Evolutionary conservation across 2,113 vertebrate genomes (phyloP).

Genomic region (Glaucidium brasilianum): DNA sequence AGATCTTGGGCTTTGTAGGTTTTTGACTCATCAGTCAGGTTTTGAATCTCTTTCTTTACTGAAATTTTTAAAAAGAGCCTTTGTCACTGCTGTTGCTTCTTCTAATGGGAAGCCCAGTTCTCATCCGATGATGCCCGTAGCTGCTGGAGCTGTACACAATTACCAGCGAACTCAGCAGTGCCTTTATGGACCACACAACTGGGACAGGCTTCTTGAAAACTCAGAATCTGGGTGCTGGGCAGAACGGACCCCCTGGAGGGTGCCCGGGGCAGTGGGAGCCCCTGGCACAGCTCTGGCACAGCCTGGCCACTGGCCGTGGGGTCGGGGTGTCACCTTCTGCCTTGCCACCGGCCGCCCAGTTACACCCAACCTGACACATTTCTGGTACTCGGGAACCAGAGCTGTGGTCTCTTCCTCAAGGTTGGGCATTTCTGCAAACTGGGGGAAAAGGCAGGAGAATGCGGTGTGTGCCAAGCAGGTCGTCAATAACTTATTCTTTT

Average conservation of each 20-base stretch:
- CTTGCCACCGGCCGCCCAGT: fast-evolving
- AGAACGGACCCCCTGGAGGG: neutral
- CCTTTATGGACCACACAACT: fast-evolving
- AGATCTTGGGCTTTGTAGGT: neutral
- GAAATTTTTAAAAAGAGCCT: neutral
- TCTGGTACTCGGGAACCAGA: fast-evolving
- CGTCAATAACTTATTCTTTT: neutral
- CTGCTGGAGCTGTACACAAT: neutral
- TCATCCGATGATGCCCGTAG: fast-evolving
- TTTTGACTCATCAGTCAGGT: neutral
- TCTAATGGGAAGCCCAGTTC: neutral
- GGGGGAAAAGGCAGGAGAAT: neutral
- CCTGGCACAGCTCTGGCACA: neutral
- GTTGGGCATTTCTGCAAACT: fast-evolving
- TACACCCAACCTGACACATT: fast-evolving
- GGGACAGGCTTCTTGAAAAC: neutral
- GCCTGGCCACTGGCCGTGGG: fast-evolving
- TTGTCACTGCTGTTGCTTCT: neutral
- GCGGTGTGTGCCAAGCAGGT: neutral
- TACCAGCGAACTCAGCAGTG: no score
- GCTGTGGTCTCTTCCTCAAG: neutral
- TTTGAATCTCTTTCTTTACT: neutral
- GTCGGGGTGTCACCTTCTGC: neutral
- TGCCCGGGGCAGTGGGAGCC: fast-evolving
- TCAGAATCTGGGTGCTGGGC: neutral